phyloP scores from a whole-genome alignment of 2,888 invertebrate genomes.

The Hesperia comma region DNA sequence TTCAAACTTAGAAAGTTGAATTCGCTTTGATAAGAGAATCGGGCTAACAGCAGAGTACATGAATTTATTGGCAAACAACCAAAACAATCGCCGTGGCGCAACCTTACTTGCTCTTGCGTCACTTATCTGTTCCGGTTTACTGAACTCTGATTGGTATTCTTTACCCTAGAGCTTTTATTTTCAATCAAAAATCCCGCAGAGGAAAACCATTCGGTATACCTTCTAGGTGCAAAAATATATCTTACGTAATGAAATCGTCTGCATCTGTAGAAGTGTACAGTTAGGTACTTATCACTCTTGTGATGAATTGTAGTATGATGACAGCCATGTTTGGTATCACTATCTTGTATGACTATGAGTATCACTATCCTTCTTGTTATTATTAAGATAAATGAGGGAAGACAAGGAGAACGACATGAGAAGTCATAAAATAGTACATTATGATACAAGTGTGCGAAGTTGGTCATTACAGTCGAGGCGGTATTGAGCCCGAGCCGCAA shows the following conservation, averaged over 20 bases:
- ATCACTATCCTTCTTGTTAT: too few species aligned
- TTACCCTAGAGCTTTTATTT: constrained; percentile 16
- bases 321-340: too few species aligned
- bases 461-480: too few species aligned
- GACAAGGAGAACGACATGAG: too few species aligned
- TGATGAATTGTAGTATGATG: too few species aligned
- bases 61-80: constrained; percentile 19
- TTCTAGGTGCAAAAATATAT: not conserved
- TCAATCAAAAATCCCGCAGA: not conserved
- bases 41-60: not conserved
- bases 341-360: too few species aligned
- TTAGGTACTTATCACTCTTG: too few species aligned
- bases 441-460: too few species aligned
- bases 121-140: constrained; percentile 16
- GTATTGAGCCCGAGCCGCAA: too few species aligned
- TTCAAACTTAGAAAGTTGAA: not conserved
- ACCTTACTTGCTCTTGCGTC: constrained; percentile 21
- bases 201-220: not conserved
- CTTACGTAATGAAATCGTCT: not conserved
- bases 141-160: constrained; percentile 20
- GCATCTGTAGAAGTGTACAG: too few species aligned
- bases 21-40: not conserved
- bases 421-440: too few species aligned
- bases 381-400: too few species aligned
- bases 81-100: constrained; percentile 16